A percentile compares a stretch with the other conserved stretches of the same genome.
phyloP scores from a whole-genome alignment of 2,797 vertebrate species.

The Acrossocheilus fasciatus region DNA sequence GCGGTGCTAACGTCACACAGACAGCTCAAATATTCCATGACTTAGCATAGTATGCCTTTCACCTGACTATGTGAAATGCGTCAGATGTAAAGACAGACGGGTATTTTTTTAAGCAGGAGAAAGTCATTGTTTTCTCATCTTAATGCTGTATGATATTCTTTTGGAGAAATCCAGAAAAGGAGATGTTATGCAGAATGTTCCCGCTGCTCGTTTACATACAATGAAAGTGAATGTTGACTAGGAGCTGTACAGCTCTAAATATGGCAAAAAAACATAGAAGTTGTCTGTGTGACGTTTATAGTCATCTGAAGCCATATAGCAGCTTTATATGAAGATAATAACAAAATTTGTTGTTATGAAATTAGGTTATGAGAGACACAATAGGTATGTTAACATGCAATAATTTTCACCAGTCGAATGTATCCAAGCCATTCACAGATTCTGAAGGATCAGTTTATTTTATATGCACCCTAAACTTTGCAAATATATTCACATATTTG shows the following conservation, averaged over 20 bases:
- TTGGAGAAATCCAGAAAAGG: neutral
- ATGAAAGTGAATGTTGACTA: neutral
- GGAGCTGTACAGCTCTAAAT: neutral
- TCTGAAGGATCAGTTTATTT: neutral
- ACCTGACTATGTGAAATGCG: neutral
- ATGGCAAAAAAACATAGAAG: neutral
- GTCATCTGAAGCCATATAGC: neutral
- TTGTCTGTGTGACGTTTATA: neutral
- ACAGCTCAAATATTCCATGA: slow-evolving; percentile 35
- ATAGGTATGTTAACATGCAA: neutral
- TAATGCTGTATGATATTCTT: neutral
- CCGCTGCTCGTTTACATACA: neutral
- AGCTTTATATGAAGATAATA: too few species aligned
- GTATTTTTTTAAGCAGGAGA: neutral
- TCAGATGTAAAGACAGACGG: neutral
- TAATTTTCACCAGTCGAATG: neutral
- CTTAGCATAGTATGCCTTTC: neutral
- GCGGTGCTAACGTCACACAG: neutral
- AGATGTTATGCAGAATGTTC: neutral
- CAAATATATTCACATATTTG: neutral
- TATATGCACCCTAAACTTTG: neutral
- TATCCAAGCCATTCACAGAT: neutral
- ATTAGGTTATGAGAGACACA: neutral
- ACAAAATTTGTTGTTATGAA: neutral
- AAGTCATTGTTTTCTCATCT: neutral